Conservation (phyloP, 2,113 vertebrate genomes). For the Rhinolophus ferrumequinum region DNA sequence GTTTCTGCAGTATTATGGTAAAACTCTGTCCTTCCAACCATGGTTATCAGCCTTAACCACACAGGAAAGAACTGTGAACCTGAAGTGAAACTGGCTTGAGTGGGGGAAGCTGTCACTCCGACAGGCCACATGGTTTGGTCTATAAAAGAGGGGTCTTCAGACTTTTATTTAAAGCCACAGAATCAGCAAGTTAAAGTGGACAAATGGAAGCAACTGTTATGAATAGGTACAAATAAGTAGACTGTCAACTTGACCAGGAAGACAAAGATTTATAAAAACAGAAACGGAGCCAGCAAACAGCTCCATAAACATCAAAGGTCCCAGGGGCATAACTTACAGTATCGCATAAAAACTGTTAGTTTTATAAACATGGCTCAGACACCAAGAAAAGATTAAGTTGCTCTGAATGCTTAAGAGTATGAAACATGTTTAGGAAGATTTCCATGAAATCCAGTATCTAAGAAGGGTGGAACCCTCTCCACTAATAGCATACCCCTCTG, state of each 20-base stretch:
- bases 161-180: not conserved
- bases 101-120: not conserved
- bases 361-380: not conserved
- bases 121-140: not conserved
- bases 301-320: not conserved
- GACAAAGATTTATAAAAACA: not conserved
- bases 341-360: not conserved
- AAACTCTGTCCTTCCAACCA: not conserved
- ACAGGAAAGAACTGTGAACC: not conserved
- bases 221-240: not conserved
- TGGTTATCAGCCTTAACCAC: not conserved
- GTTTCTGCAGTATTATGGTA: not conserved
- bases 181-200: not conserved
- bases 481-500: not conserved
- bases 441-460: not conserved
- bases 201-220: not conserved
- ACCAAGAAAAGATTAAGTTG: not conserved
- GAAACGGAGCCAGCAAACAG: not conserved
- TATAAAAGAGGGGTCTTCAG: accelerated
- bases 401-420: not conserved
- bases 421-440: conserved; percentile 17
- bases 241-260: not conserved
- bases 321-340: not conserved
- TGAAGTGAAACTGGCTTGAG: not conserved
- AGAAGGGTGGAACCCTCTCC: not conserved